These are phyloP conservation scores for Loxodonta africana DNA, from an alignment of 2,113 vertebrate genomes.

Conservation along the genomic window DNA sequence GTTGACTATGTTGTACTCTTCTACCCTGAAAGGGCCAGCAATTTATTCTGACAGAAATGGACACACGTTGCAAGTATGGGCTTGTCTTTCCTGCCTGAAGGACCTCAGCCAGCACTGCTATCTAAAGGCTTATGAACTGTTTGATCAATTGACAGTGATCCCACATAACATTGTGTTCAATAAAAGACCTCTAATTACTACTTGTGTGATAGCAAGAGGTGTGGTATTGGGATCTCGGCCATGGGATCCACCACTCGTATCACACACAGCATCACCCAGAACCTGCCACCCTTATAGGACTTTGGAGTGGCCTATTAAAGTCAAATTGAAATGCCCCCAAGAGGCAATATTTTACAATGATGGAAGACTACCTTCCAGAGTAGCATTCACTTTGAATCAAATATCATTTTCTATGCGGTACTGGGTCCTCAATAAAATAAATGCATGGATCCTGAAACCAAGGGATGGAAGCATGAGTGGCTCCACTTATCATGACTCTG, in stretches of 20 bases:
- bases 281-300: background rate
- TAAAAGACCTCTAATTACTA: background rate
- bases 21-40: background rate
- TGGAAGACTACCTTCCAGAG: background rate
- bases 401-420: background rate
- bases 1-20: background rate
- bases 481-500: background rate
- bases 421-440: background rate
- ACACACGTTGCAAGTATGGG: background rate
- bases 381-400: constrained; percentile 6
- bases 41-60: background rate
- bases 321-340: background rate
- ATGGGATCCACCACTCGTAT: background rate
- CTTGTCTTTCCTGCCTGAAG: background rate
- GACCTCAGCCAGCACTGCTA: background rate
- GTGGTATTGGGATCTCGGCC: background rate
- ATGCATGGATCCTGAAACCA: background rate
- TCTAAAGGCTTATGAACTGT: background rate
- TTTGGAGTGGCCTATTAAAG: background rate
- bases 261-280: background rate
- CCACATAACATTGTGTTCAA: background rate
- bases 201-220: background rate
- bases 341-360: background rate
- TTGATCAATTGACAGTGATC: background rate
- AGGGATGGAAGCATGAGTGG: background rate